Base-by-base conservation (phyloP, 2,797 vertebrate species). In the Argentina silus region DNA sequence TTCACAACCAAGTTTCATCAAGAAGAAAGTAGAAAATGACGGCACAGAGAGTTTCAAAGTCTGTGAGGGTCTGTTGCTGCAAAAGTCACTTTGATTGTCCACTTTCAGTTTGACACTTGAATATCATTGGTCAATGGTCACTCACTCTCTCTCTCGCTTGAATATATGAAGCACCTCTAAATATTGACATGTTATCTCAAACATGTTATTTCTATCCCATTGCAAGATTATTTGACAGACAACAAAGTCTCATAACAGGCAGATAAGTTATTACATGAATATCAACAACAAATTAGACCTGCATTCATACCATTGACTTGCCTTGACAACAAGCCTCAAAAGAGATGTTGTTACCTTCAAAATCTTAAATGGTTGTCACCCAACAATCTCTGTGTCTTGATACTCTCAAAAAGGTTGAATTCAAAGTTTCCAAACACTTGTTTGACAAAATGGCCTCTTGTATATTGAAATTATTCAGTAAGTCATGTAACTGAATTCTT, bases 131-230 rank as follows among this genome's bases (percentile, higher is more conserved):
- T 1, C 27, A 36, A 36, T 36, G 27, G 27, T 36, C 27, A 36
- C 27, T 36, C 27, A 36, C 27, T 36, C 27, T 36, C 27, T 36
- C 27, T 72, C 3, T 62, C 43, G 64, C 73, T 19, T 74, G 23
- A 12, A 44, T 14, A 51, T 69, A 72, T 74, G 17, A 64, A 36
- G 23, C 48, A 60, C 21, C 15, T 66, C 67, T 66, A 67, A 75
- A 78, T 81, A 83, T 70, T 78, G 74, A 83, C 72, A 78, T 71
- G 11, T 36, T 47, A 69, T 61, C 65, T 73, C 57, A 81, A 74
- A 68, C 51, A 45, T 45, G 55, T 45, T 45, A 56, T 61, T 45
- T 69, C 27, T 55, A 42, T 68, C n/a, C 61, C 60, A 48, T 57
- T 67, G 69, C 61, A 63, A 44, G 47, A 80, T 47, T 11, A 42